Evolutionary conservation across 2,888 invertebrate genomes (phyloP).

Genomic region (Sepioteuthis lessoniana): DNA sequence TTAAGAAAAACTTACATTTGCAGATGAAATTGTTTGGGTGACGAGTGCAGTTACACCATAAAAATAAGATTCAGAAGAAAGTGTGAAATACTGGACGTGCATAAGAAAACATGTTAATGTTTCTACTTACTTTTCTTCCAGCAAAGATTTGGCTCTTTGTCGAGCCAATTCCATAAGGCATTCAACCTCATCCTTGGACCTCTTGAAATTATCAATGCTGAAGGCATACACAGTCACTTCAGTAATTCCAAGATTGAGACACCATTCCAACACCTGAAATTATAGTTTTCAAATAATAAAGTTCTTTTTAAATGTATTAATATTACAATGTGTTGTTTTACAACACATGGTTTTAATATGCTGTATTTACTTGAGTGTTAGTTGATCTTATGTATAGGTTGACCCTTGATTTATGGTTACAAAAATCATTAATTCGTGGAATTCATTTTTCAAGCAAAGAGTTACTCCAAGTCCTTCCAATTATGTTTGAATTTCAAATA

Average conservation of each 20-base stretch:
- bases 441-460: too few species aligned
- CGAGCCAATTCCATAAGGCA: slow-evolving; percentile 89
- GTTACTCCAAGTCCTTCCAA: too few species aligned
- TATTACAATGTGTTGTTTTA: not conserved
- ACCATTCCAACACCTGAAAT: slow-evolving; percentile 85
- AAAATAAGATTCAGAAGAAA: too few species aligned
- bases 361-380: too few species aligned
- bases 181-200: slow-evolving; percentile 90
- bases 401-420: too few species aligned
- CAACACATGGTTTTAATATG: too few species aligned
- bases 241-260: slow-evolving; percentile 89
- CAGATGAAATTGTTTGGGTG: too few species aligned
- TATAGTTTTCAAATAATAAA: not conserved
- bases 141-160: slow-evolving; percentile 86
- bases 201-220: slow-evolving; percentile 98
- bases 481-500: too few species aligned
- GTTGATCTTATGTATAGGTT: too few species aligned
- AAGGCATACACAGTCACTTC: slow-evolving; percentile 99
- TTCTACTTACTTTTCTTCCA: slow-evolving; percentile 84
- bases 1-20: too few species aligned
- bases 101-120: not conserved
- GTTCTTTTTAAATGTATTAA: not conserved
- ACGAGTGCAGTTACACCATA: too few species aligned
- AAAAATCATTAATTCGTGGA: too few species aligned
- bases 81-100: not conserved